A percentile compares a stretch with the other conserved stretches of the same genome.
These are phyloP conservation scores for Tapirus terrestris DNA, from an alignment of 2,113 vertebrate species.

Conservation along the genomic window DNA sequence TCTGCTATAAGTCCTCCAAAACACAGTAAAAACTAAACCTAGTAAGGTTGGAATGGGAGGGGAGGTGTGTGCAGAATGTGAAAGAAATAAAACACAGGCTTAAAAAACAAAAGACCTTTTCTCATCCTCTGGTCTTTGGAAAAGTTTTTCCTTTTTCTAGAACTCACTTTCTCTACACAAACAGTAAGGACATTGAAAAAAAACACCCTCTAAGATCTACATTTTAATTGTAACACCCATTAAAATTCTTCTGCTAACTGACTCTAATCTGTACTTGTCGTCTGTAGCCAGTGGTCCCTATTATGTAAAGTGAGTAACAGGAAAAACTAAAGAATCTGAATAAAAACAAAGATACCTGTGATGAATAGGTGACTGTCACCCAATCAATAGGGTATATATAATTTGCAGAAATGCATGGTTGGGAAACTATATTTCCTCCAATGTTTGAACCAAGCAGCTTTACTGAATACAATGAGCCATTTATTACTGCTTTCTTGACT, in stretches of 20 bases:
- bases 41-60: not conserved
- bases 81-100: not conserved
- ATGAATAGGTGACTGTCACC: not conserved
- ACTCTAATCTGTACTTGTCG: not conserved
- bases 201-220: not conserved
- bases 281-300: not conserved
- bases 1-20: not conserved
- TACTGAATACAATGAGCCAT: not conserved
- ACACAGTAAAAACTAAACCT: not conserved
- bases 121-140: not conserved
- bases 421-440: not conserved
- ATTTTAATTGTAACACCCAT: not conserved
- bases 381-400: not conserved
- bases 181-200: not conserved
- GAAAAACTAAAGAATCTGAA: not conserved
- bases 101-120: not conserved
- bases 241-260: not conserved
- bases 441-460: not conserved
- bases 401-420: not conserved
- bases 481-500: not conserved
- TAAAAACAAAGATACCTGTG: not conserved
- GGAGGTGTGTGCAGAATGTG: accelerated
- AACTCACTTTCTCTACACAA: not conserved
- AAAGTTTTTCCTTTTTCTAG: not conserved
- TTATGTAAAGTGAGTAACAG: not conserved